Conservation (phyloP, 1,140 invertebrate species). For the Drosophila burlai region DNA sequence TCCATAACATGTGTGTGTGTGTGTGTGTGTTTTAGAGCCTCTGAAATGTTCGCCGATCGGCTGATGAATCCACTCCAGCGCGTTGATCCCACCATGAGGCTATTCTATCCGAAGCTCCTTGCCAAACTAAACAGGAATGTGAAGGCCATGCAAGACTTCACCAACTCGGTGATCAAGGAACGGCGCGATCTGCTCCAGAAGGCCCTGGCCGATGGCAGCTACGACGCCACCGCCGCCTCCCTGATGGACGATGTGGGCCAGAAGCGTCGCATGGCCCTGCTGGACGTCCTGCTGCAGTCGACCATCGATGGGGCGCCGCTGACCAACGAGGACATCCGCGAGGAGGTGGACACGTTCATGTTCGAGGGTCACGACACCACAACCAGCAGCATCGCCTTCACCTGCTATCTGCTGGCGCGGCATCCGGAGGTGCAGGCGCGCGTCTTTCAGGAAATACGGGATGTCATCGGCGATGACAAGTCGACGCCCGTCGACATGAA, state of each 20-base stretch:
- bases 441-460: conserved; percentile 87
- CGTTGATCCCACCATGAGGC: conserved; percentile 39
- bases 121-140: conserved; percentile 86
- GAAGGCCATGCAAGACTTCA: conserved; percentile 90
- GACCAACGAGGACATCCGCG: conserved; percentile 88
- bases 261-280: conserved; percentile 89
- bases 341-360: conserved; percentile 93
- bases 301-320: conserved; percentile 87
- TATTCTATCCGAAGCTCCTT: conserved; percentile 74
- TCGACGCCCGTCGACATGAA: conserved; percentile 51
- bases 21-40: conserved; percentile 42
- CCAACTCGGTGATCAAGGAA: conserved; percentile 86
- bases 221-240: neutral
- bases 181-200: conserved; percentile 80
- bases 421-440: conserved; percentile 88
- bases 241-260: conserved; percentile 77
- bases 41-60: conserved; percentile 59
- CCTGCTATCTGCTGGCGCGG: conserved; percentile 86
- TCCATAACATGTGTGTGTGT: conserved; percentile 7
- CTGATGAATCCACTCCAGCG: conserved; percentile 61
- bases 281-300: conserved; percentile 91
- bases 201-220: conserved; percentile 34
- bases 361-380: conserved; percentile 93
- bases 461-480: conserved; percentile 86
- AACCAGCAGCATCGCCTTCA: conserved; percentile 87